Conservation (phyloP, 2,888 invertebrate species). For the Aricia artaxerxes region DNA sequence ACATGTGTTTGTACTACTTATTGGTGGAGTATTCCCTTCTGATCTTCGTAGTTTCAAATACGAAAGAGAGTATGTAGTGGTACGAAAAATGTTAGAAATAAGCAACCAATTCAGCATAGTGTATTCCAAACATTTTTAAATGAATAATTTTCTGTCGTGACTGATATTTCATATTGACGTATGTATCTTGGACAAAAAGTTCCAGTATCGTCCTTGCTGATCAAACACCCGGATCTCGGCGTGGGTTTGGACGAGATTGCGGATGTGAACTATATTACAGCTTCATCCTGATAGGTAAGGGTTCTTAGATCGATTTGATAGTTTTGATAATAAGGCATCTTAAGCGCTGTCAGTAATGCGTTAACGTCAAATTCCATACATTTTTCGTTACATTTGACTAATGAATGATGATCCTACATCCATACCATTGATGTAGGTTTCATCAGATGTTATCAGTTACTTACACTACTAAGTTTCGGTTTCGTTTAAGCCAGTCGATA, state of each 20-base stretch:
- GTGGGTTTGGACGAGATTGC: slow-evolving; percentile 11
- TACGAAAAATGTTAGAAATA: too few species aligned
- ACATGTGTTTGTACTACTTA: neutral
- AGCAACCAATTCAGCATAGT: neutral
- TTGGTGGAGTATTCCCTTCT: neutral
- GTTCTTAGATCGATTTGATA: too few species aligned
- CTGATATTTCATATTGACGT: slow-evolving; percentile 2
- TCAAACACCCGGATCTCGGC: slow-evolving; percentile 10
- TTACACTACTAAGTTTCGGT: too few species aligned
- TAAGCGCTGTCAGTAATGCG: too few species aligned
- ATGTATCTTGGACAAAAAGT: slow-evolving; percentile 11
- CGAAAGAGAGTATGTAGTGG: neutral
- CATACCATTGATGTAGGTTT: too few species aligned
- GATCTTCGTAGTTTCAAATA: neutral
- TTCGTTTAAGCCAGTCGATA: too few species aligned
- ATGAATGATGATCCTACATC: too few species aligned
- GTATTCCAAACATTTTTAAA: neutral
- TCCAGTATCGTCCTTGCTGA: slow-evolving; percentile 9
- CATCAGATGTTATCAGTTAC: too few species aligned
- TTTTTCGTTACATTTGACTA: too few species aligned
- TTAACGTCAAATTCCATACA: too few species aligned
- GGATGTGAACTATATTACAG: neutral
- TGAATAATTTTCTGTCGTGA: neutral
- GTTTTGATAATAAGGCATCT: too few species aligned
- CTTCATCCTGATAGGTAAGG: neutral